Evolutionary conservation across 2,888 invertebrate genomes (phyloP).

Genomic region (Craniophora ligustri): DNA sequence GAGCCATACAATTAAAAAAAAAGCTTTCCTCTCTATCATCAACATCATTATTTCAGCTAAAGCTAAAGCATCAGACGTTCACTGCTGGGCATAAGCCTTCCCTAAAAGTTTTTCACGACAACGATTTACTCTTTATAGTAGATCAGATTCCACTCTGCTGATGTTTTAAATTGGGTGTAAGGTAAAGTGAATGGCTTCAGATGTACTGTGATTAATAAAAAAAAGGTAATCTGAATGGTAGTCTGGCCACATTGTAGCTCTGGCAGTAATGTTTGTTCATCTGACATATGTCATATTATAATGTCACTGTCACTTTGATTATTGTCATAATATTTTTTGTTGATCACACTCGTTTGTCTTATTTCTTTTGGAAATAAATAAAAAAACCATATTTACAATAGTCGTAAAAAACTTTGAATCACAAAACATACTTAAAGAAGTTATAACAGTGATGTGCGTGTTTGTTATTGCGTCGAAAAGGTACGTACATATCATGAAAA

Average conservation of each 20-base stretch:
- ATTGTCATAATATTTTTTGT: slow-evolving; percentile 55
- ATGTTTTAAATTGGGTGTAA: no score
- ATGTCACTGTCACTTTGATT: slow-evolving; percentile 24
- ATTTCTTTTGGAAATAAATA: slow-evolving; percentile 27
- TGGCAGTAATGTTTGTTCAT: background rate
- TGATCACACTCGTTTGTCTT: slow-evolving; percentile 28
- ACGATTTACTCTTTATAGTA: no score
- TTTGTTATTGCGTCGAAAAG: slow-evolving; percentile 8
- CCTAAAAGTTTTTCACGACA: no score
- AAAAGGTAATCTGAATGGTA: background rate
- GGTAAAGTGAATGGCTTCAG: no score
- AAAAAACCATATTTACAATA: slow-evolving; percentile 15
- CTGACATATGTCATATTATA: slow-evolving; percentile 8
- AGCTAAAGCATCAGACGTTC: no score
- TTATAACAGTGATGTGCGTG: slow-evolving; percentile 44
- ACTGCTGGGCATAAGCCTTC: no score
- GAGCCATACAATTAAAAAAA: no score
- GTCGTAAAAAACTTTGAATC: slow-evolving; percentile 14
- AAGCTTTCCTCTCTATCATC: no score
- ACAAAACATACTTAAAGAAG: slow-evolving; percentile 3
- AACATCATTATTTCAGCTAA: no score
- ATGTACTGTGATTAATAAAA: no score
- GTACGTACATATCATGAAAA: slow-evolving; percentile 29
- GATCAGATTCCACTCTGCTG: no score
- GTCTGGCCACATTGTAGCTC: slow-evolving; percentile 25